Percentiles rank a stretch among this genome's conserved stretches.
phyloP scores from a whole-genome alignment of 2,113 vertebrate genomes.

The Phalacrocorax aristotelis region DNA sequence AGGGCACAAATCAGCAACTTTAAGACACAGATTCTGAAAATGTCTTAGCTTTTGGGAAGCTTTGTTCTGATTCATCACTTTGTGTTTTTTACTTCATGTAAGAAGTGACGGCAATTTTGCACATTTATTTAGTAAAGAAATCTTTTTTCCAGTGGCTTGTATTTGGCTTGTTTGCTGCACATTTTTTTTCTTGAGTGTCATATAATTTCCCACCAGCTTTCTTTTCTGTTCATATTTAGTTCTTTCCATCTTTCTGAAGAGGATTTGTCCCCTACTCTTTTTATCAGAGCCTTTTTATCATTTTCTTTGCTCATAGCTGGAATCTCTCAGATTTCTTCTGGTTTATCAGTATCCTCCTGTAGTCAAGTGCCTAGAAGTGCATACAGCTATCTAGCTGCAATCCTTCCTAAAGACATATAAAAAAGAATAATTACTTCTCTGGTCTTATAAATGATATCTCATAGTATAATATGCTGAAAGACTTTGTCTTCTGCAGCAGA shows the following conservation, averaged over 20 bases:
- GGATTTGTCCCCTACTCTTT: neutral
- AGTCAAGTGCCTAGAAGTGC: neutral
- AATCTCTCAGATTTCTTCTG: neutral
- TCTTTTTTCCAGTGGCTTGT: neutral
- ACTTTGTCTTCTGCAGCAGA: neutral
- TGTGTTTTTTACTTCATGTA: neutral
- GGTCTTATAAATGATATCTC: neutral
- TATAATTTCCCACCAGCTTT: neutral
- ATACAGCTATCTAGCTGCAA: neutral
- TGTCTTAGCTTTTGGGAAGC: neutral
- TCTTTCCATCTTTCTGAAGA: neutral
- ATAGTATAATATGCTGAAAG: neutral
- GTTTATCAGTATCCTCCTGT: neutral
- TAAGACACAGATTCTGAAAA: neutral
- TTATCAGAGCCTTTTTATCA: neutral
- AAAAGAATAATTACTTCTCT: neutral
- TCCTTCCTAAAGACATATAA: neutral
- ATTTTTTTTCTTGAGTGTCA: neutral
- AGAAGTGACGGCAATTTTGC: neutral
- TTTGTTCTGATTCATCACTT: neutral
- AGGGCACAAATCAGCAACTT: neutral
- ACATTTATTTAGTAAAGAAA: neutral
- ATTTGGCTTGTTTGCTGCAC: neutral
- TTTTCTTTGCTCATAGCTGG: neutral
- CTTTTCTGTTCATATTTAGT: neutral